A percentile compares a stretch with the other conserved stretches of the same genome.
Conservation (phyloP, 2,888 invertebrate genomes). For the Rotaria socialis region DNA sequence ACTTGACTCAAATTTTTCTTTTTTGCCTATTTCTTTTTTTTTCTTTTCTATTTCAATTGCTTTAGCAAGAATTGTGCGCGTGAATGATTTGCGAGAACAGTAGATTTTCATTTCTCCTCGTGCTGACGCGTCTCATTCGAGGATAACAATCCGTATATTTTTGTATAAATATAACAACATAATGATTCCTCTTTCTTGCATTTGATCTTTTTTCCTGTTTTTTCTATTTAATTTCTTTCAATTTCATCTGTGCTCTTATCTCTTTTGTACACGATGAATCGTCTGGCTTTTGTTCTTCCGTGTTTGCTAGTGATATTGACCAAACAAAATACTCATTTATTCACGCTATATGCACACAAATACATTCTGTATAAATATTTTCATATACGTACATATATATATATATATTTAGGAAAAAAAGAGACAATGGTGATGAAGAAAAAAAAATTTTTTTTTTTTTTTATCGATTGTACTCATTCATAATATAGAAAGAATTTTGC, state of each 20-base stretch:
- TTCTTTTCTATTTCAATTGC: background rate
- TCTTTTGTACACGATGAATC: background rate
- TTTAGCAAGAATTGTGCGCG: background rate
- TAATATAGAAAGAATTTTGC: background rate
- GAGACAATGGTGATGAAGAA: background rate
- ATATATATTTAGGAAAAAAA: background rate
- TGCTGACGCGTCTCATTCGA: background rate
- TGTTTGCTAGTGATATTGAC: background rate
- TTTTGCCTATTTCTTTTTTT: background rate
- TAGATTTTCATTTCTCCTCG: constrained; percentile 1
- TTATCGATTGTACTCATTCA: background rate
- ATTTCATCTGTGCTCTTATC: background rate
- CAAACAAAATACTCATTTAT: background rate
- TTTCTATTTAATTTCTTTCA: background rate
- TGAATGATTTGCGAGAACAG: constrained; percentile 23
- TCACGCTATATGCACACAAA: background rate
- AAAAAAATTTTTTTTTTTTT: background rate
- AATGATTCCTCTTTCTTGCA: background rate
- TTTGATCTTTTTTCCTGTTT: background rate
- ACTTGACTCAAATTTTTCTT: background rate
- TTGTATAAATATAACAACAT: constrained; percentile 16
- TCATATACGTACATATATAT: background rate
- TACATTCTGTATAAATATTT: background rate
- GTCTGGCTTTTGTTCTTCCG: background rate
- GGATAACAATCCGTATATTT: constrained; percentile 11